phyloP scores from a whole-genome alignment of 2,797 vertebrate genomes.

The Eremophila alpestris region DNA sequence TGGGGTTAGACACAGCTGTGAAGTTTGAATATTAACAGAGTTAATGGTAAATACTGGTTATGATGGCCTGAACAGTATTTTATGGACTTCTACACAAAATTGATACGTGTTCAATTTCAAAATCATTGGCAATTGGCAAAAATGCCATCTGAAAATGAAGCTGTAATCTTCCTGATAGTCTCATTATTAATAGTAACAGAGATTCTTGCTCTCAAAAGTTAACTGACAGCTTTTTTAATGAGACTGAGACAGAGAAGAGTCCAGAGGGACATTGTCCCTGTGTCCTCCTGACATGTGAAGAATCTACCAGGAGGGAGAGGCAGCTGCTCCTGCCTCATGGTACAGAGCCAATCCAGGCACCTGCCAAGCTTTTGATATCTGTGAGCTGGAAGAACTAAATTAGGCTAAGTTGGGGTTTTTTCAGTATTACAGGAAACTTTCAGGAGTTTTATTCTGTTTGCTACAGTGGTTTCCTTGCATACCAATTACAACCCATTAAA shows the following conservation, averaged over 20 bases:
- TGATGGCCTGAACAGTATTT: background rate
- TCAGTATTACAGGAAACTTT: background rate
- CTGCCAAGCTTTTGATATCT: slow-evolving; percentile 34
- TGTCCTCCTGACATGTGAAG: slow-evolving; percentile 52
- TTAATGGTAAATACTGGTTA: background rate
- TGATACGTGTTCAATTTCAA: slow-evolving; percentile 30
- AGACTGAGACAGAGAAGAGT: background rate
- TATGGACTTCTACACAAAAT: background rate
- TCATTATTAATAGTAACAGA: slow-evolving; percentile 63
- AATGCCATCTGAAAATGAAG: slow-evolving; percentile 63
- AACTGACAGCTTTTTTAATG: slow-evolving; percentile 55
- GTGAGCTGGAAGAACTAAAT: background rate
- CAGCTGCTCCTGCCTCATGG: slow-evolving; percentile 37
- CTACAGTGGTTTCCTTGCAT: slow-evolving; percentile 26
- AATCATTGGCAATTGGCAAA: slow-evolving; percentile 13
- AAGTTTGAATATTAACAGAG: background rate
- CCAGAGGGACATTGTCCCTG: background rate
- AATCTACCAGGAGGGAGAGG: slow-evolving; percentile 26
- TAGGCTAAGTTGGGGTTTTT: background rate
- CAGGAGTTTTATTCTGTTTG: slow-evolving; percentile 30
- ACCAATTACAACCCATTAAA: slow-evolving; percentile 41
- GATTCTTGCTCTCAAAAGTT: slow-evolving; percentile 52
- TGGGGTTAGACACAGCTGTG: background rate
- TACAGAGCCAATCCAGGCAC: background rate
- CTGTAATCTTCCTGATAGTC: slow-evolving; percentile 56